phyloP scores from a whole-genome alignment of 2,888 invertebrate genomes.

The Podotricha telesiphe region DNA sequence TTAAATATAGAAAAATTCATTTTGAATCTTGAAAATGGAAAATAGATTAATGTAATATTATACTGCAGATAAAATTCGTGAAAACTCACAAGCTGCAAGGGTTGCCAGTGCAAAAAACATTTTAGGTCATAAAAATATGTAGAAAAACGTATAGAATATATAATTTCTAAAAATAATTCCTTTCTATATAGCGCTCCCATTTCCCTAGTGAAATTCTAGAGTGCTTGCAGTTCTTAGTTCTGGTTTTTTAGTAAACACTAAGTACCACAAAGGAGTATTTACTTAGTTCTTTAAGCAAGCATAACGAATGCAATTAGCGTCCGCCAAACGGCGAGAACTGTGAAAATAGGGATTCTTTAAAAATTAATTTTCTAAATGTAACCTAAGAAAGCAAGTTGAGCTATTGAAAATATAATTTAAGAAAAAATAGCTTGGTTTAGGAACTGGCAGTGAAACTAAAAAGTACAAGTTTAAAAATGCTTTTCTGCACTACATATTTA shows the following conservation, averaged over 20 bases:
- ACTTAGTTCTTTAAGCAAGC: constrained; percentile 40
- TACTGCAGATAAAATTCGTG: not conserved
- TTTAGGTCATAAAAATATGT: constrained; percentile 23
- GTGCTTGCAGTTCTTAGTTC: constrained; percentile 13
- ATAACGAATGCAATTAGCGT: constrained; percentile 43
- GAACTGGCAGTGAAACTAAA: too few relatives aligned
- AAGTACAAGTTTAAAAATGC: too few relatives aligned
- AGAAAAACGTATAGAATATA: constrained; percentile 3
- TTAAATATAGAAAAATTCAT: too few relatives aligned
- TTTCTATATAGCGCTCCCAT: constrained; percentile 14
- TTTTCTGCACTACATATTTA: too few relatives aligned
- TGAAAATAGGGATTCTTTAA: constrained; percentile 29
- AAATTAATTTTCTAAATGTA: constrained; percentile 12
- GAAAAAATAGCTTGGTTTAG: not conserved
- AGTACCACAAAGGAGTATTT: constrained; percentile 39
- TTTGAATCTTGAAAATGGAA: not conserved
- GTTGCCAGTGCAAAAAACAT: constrained; percentile 6
- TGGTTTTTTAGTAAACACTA: constrained; percentile 36
- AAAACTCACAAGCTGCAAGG: constrained; percentile 2
- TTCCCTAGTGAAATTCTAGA: constrained; percentile 16
- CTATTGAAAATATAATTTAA: not conserved
- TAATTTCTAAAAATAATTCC: constrained; percentile 27
- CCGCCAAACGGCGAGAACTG: constrained; percentile 33
- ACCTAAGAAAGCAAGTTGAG: not conserved
- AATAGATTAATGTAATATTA: not conserved